Conservation (phyloP, 2,797 vertebrate species). For the Galagoides demidoff region DNA sequence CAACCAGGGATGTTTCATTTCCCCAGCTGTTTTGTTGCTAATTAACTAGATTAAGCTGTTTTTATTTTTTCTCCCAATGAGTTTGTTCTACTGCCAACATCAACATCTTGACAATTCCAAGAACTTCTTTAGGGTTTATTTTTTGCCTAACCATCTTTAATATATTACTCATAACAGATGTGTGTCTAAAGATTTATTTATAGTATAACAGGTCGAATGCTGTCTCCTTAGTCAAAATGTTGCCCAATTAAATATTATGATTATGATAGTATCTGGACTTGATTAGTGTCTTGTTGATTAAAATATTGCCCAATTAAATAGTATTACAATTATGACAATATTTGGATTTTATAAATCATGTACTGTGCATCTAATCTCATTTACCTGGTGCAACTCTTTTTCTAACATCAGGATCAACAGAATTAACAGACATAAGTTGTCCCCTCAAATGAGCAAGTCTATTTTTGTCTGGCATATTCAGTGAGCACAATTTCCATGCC, state of each 20-base stretch:
- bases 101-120: slow-evolving; percentile 61
- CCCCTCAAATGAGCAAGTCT: not conserved
- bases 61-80: not conserved
- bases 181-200: slow-evolving; percentile 5
- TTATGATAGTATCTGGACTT: not conserved
- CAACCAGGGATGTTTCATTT: slow-evolving; percentile 65
- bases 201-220: not conserved
- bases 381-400: not conserved
- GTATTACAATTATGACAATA: not conserved
- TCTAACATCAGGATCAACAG: slow-evolving; percentile 2
- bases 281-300: not conserved
- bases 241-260: slow-evolving; percentile 26
- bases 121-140: slow-evolving; percentile 26
- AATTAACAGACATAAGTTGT: not conserved
- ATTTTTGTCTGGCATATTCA: slow-evolving; percentile 12
- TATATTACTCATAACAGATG: slow-evolving; percentile 17
- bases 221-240: slow-evolving; percentile 21
- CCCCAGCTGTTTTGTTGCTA: slow-evolving; percentile 72
- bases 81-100: slow-evolving; percentile 65
- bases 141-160: slow-evolving; percentile 13
- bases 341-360: slow-evolving; percentile 37
- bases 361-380: not conserved
- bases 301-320: slow-evolving; percentile 24
- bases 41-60: slow-evolving; percentile 68
- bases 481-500: not conserved